Base-by-base conservation (phyloP, 2,797 vertebrate genomes). In the Thamnophis elegans region DNA sequence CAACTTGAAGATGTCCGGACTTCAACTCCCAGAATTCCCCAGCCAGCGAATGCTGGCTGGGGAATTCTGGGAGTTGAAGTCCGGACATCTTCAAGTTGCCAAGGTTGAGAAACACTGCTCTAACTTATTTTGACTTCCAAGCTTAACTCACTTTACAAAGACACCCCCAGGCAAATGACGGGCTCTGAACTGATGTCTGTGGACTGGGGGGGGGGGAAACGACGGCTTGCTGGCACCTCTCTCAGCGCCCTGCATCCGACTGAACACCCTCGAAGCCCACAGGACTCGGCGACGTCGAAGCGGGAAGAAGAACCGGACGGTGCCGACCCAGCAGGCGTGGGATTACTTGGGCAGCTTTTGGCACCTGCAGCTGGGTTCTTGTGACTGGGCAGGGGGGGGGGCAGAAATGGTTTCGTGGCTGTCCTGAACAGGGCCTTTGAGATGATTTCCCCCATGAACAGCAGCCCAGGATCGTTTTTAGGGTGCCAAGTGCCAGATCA, bases 161-260 rank as follows among this genome's bases (percentile, higher is more conserved):
- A 85, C 92, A 91, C 89, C 89, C 60, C 78, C n/a, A 88, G 92
- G 92, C 89, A 91, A 91, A 91, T 25, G 96, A 93, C 93, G 95
- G 90, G 55, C 94, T 97, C 56, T 22, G 78, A 86, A 60, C 91
- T 93, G 87, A 88, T 86, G 47, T 68, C 82, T 73, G 87, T 85
- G 54, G 86, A 92, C 32, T 62, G 55, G 2, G 89, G 51, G 42
- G 13, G 20, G n/a, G n/a, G n/a, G n/a, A 22, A 47, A 55, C 36
- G 89, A 82, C 92, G 91, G 92, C 89, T 93, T 25, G 65, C 14
- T 93, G 89, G 89, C 89, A 82, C 51, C 47, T 62, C n/a, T 91
- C 47, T 58, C 3, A 4, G 42, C 1, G 28, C 54, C 88, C 18
- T 85, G 88, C 51, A 85, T 85, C 42, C 53, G 32, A 89, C 47